Conservation (phyloP, 2,888 invertebrate species). For the Imbricaverruca yamaguchii region DNA sequence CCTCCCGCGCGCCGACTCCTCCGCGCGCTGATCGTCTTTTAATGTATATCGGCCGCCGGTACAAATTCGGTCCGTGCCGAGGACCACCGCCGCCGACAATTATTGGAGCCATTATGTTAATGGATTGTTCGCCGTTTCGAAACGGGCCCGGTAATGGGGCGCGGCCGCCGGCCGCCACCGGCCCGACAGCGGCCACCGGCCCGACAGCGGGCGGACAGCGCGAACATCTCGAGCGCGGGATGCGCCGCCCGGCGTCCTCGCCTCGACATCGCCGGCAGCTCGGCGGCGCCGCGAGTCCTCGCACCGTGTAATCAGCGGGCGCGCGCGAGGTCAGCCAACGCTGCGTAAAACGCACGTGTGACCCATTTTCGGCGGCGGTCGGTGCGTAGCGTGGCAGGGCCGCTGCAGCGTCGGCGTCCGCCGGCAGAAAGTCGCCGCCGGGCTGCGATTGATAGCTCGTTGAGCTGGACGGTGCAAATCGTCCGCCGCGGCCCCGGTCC, state of each 20-base stretch:
- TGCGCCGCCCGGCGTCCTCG: not conserved
- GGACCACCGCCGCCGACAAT: not conserved
- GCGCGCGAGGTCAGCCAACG: too few relatives aligned
- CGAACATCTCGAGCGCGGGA: not conserved
- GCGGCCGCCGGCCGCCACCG: not conserved
- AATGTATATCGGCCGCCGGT: not conserved
- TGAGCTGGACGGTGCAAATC: too few relatives aligned
- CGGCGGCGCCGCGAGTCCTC: too few relatives aligned
- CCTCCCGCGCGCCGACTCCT: not conserved
- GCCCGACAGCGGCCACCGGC: not conserved
- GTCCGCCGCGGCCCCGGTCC: too few relatives aligned
- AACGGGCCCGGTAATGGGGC: not conserved
- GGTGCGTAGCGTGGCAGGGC: too few relatives aligned
- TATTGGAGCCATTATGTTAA: not conserved
- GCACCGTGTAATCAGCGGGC: too few relatives aligned
- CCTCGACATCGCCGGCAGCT: not conserved
- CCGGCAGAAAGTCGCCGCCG: too few relatives aligned
- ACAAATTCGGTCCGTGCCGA: not conserved
- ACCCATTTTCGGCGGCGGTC: too few relatives aligned
- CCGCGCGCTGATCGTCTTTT: not conserved
- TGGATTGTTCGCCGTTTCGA: not conserved
- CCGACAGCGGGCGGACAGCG: not conserved
- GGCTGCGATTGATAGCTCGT: too few relatives aligned
- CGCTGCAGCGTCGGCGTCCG: too few relatives aligned
- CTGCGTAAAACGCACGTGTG: too few relatives aligned